Evolutionary conservation across 2,113 vertebrate species (phyloP).

Genomic region (Catagonus wagneri): DNA sequence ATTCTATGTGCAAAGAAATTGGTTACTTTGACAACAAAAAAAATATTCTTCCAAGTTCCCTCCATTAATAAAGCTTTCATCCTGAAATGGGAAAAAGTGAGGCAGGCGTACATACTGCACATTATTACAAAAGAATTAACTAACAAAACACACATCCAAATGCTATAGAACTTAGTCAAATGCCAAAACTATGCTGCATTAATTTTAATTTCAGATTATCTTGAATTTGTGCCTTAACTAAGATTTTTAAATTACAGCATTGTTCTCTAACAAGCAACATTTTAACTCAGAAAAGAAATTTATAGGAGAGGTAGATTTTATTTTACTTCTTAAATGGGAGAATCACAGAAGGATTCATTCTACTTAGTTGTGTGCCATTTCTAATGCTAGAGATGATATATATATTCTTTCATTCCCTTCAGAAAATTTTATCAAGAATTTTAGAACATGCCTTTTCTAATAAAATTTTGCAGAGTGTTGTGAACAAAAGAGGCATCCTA

Average conservation of each 20-base stretch:
- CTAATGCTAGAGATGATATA: neutral
- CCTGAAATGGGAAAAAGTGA: neutral
- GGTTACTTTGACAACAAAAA: neutral
- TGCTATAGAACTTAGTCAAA: neutral
- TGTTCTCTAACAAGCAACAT: neutral
- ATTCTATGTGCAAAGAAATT: neutral
- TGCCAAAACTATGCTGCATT: neutral
- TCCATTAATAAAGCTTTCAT: neutral
- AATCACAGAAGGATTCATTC: neutral
- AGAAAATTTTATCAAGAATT: neutral
- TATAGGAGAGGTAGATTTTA: neutral
- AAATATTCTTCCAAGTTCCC: neutral
- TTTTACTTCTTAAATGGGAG: neutral
- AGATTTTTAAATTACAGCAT: neutral
- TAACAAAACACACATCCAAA: neutral
- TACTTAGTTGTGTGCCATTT: neutral
- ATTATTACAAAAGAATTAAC: neutral
- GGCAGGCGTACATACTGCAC: neutral
- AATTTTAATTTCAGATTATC: neutral
- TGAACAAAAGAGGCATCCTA: neutral
- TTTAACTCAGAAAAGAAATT: conserved; percentile 4
- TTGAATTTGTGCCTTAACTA: neutral
- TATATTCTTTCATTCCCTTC: neutral
- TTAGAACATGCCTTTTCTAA: neutral
- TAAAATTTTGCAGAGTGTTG: neutral